phyloP scores from a whole-genome alignment of 2,888 invertebrate species.

The Epinotia ramella region DNA sequence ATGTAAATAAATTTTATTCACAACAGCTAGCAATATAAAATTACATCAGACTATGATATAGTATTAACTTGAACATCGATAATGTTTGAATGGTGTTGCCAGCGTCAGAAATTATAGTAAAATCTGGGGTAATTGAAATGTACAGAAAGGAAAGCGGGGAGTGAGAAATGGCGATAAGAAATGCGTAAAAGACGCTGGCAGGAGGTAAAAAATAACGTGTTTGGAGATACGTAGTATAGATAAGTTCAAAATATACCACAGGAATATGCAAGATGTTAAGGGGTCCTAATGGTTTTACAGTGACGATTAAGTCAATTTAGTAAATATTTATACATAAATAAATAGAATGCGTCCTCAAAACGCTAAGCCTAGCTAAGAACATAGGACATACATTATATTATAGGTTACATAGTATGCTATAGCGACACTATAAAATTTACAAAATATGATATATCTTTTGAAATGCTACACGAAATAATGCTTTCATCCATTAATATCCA shows the following conservation, averaged over 20 bases:
- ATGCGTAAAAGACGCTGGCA: slow-evolving; percentile 29
- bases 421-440: slow-evolving; percentile 85
- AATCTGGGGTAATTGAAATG: slow-evolving; percentile 14
- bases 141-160: slow-evolving; percentile 14
- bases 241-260: slow-evolving; percentile 28
- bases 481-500: slow-evolving; percentile 67
- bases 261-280: slow-evolving; percentile 34
- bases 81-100: slow-evolving; percentile 45
- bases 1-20: slow-evolving; percentile 85
- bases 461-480: slow-evolving; percentile 83
- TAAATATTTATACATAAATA: slow-evolving; percentile 45
- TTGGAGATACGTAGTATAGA: slow-evolving; percentile 37
- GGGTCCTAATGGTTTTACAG: slow-evolving; percentile 34
- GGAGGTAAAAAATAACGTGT: slow-evolving; percentile 31
- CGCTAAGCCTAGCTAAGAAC: slow-evolving; percentile 82
- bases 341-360: slow-evolving; percentile 75
- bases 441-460: slow-evolving; percentile 85
- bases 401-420: slow-evolving; percentile 78
- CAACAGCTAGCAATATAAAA: slow-evolving; percentile 85
- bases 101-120: slow-evolving; percentile 29
- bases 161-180: slow-evolving; percentile 21
- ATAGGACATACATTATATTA: slow-evolving; percentile 71
- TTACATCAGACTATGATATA: slow-evolving; percentile 63
- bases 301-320: slow-evolving; percentile 41
- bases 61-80: slow-evolving; percentile 45